Conservation (phyloP, 2,888 invertebrate species). For the Drosophila imparisetae region DNA sequence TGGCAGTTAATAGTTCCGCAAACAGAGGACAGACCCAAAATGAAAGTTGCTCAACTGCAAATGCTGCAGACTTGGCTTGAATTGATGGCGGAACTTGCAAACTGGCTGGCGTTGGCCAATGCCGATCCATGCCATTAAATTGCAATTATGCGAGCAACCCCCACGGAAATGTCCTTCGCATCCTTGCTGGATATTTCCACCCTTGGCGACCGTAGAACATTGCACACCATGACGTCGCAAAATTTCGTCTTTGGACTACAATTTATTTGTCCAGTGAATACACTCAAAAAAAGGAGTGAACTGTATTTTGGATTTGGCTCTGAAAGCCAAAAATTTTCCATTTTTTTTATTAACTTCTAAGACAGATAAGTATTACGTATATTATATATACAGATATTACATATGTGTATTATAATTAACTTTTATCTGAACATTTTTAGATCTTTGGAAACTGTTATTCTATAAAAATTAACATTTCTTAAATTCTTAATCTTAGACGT, state of each 20-base stretch:
- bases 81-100: constrained; percentile 59
- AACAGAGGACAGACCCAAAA: constrained; percentile 44
- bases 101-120: constrained; percentile 27
- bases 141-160: constrained; percentile 74
- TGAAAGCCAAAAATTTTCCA: background rate
- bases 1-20: constrained; percentile 67
- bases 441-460: background rate
- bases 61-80: constrained; percentile 40
- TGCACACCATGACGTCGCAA: constrained; percentile 60
- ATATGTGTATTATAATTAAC: background rate
- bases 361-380: no score
- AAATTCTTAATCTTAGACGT: background rate
- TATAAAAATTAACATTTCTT: background rate
- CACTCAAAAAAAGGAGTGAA: background rate
- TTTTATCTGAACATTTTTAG: background rate
- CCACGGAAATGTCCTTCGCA: constrained; percentile 27
- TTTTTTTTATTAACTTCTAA: background rate
- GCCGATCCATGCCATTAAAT: constrained; percentile 64
- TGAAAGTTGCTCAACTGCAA: constrained; percentile 67
- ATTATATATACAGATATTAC: no score
- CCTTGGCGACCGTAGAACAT: constrained; percentile 55
- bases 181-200: constrained; percentile 42
- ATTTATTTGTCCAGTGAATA: constrained; percentile 42
- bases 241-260: constrained; percentile 60
- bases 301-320: background rate